A percentile compares a stretch with the other conserved stretches of the same genome.
Conservation (phyloP, 2,113 vertebrate genomes). For the Ctenomys sociabilis region DNA sequence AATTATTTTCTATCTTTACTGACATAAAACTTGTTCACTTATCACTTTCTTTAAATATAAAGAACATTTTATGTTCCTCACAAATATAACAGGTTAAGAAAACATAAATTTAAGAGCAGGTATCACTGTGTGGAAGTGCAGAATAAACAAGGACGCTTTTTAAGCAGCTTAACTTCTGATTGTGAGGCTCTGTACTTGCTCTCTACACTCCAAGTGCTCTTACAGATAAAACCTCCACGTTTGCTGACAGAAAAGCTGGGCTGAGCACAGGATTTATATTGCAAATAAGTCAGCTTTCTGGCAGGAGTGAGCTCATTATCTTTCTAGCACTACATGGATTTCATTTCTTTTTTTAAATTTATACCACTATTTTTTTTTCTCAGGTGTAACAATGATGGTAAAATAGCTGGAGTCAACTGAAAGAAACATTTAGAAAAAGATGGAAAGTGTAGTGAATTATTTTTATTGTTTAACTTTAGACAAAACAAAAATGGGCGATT, state of each 20-base stretch:
- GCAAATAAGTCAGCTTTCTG: not conserved
- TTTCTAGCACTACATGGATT: not conserved
- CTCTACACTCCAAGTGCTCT: not conserved
- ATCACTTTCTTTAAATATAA: slow-evolving; percentile 1
- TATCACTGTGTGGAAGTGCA: not conserved
- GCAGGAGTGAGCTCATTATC: not conserved
- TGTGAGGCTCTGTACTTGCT: not conserved
- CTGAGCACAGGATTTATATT: not conserved
- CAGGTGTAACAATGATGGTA: not conserved
- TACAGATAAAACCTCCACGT: too few relatives aligned
- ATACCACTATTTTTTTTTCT: not conserved
- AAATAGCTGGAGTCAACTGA: not conserved
- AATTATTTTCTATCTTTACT: not conserved
- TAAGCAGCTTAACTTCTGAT: not conserved
- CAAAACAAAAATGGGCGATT: not conserved
- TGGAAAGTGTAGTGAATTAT: not conserved
- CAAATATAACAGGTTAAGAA: not conserved
- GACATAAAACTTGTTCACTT: not conserved
- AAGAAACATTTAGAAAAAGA: not conserved
- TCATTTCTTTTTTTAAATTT: not conserved
- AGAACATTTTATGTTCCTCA: not conserved
- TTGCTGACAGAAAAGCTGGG: not conserved
- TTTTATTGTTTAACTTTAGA: not conserved
- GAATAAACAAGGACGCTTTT: not conserved
- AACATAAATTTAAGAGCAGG: not conserved